Evolutionary conservation across 1,140 invertebrate species (phyloP).

Genomic region (Drosophila bifasciata): DNA sequence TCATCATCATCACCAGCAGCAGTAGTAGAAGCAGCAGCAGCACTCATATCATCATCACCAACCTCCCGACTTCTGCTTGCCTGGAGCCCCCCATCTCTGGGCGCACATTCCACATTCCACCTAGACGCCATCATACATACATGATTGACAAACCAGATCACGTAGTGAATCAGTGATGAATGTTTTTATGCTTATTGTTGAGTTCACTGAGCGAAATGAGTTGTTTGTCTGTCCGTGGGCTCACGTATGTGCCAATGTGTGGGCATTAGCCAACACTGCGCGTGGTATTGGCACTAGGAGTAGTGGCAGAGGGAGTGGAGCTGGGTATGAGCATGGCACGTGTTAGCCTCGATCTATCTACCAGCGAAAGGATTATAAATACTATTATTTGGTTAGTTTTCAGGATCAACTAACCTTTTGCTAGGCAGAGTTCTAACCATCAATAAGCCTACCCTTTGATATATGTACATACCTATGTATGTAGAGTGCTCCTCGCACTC

Average conservation of each 20-base stretch:
- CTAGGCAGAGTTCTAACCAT: no score
- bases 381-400: no score
- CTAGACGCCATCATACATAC: slow-evolving; percentile 69
- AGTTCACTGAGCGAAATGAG: slow-evolving; percentile 81
- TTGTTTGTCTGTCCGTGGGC: slow-evolving; percentile 66
- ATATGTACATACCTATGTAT: no score
- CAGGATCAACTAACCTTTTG: no score
- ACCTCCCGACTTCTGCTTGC: slow-evolving; percentile 3
- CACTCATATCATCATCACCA: slow-evolving; percentile 20
- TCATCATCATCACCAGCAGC: slow-evolving; percentile 41
- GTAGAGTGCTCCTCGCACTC: no score
- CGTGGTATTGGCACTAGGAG: no score
- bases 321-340: slow-evolving; percentile 23
- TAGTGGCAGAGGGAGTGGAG: slow-evolving; percentile 6
- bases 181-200: slow-evolving; percentile 82
- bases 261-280: slow-evolving; percentile 31
- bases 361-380: no score
- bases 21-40: no score
- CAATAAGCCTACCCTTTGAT: no score
- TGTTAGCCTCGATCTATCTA: neutral
- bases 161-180: slow-evolving; percentile 81
- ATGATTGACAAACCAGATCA: slow-evolving; percentile 77
- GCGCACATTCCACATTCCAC: slow-evolving; percentile 16
- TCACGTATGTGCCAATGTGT: slow-evolving; percentile 49
- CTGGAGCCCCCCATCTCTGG: slow-evolving; percentile 5